Conservation (phyloP, 2,113 vertebrate species). For the Ptychochromis oligacanthus region DNA sequence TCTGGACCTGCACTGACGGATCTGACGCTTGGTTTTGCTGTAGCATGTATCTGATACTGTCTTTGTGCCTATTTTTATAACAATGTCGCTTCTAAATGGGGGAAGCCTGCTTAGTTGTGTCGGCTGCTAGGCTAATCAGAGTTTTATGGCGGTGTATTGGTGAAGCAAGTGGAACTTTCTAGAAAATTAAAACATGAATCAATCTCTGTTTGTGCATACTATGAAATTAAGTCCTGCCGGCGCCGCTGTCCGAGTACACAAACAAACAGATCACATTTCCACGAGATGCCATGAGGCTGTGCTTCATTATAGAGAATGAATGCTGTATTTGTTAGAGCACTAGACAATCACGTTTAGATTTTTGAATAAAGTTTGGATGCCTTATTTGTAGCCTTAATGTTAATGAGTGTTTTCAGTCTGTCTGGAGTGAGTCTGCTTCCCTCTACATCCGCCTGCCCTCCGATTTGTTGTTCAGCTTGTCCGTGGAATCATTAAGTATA, state of each 20-base stretch:
- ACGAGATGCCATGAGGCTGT: not conserved
- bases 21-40: too few relatives aligned
- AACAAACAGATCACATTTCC: not conserved
- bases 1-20: too few relatives aligned
- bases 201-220: not conserved
- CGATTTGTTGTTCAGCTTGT: not conserved
- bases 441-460: not conserved
- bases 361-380: not conserved
- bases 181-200: not conserved
- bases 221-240: not conserved
- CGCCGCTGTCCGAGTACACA: not conserved
- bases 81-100: not conserved
- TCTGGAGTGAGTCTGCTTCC: not conserved
- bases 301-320: not conserved
- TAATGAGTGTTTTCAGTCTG: not conserved
- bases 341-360: not conserved
- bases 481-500: not conserved
- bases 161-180: not conserved
- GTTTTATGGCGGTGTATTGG: not conserved
- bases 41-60: too few relatives aligned
- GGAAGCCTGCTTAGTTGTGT: not conserved
- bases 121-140: not conserved
- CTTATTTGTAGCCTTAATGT: not conserved
- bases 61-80: too few relatives aligned
- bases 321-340: not conserved